Evolutionary conservation across 2,888 invertebrate species (phyloP).

Genomic region (Andrena bicolor): DNA sequence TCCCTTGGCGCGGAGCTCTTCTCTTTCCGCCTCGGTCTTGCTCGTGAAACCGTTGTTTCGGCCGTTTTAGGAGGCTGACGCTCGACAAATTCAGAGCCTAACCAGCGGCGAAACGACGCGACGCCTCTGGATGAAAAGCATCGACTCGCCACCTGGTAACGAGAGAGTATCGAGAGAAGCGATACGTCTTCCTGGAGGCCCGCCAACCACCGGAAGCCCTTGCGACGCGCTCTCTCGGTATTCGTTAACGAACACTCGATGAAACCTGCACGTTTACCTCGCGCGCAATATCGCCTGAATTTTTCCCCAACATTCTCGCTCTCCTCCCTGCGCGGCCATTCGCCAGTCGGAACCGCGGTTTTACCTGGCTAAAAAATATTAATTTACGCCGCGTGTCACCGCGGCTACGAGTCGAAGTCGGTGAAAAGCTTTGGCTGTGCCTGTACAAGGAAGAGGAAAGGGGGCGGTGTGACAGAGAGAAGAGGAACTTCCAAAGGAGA

Average conservation of each 20-base stretch:
- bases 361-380: slow-evolving; percentile 51
- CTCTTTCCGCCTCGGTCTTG: slow-evolving; percentile 6
- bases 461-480: slow-evolving; percentile 23
- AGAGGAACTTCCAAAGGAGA: slow-evolving; percentile 20
- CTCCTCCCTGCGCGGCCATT: slow-evolving; percentile 24
- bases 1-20: slow-evolving; percentile 29
- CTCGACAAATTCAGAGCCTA: slow-evolving; percentile 18
- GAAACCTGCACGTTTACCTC: slow-evolving; percentile 32
- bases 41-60: slow-evolving; percentile 13
- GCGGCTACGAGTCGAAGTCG: slow-evolving; percentile 39
- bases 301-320: not conserved
- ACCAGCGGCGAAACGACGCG: slow-evolving; percentile 14
- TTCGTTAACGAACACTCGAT: slow-evolving; percentile 60
- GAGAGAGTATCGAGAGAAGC: slow-evolving; percentile 46
- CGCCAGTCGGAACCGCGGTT: slow-evolving; percentile 30
- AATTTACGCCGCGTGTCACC: slow-evolving; percentile 52
- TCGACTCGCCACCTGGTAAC: slow-evolving; percentile 40
- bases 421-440: slow-evolving; percentile 71
- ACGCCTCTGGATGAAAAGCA: not conserved
- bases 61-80: slow-evolving; percentile 16
- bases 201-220: slow-evolving; percentile 28
- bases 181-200: slow-evolving; percentile 21
- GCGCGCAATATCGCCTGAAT: slow-evolving; percentile 27
- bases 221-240: slow-evolving; percentile 28
- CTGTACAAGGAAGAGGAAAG: slow-evolving; percentile 55